Evolutionary conservation across 2,113 vertebrate genomes (phyloP).

Genomic region (Grus americana): DNA sequence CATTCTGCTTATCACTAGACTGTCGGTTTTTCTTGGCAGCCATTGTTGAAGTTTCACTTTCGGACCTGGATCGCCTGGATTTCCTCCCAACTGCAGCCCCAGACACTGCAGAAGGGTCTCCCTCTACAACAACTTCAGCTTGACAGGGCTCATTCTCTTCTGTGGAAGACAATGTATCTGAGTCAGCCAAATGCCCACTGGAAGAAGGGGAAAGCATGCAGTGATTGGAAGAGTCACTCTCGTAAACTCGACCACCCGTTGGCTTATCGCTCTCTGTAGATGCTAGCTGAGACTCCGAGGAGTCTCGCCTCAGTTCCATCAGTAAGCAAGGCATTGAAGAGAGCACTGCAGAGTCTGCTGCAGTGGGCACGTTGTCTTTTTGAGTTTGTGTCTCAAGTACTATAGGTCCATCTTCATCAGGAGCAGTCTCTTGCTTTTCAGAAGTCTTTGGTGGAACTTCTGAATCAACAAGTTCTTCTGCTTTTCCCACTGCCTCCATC

Average conservation of each 20-base stretch:
- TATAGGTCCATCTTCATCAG: conserved; percentile 79
- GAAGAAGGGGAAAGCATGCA: conserved; percentile 97
- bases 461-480: conserved; percentile 85
- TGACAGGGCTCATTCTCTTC: conserved; percentile 82
- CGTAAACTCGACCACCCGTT: conserved; percentile 76
- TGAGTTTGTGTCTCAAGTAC: conserved; percentile 78
- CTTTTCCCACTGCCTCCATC: conserved; percentile 94
- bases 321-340: conserved; percentile 91
- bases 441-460: conserved; percentile 83
- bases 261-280: conserved; percentile 87
- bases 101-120: conserved; percentile 71
- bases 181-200: conserved; percentile 95
- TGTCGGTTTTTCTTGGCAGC: conserved; percentile 97
- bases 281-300: conserved; percentile 86
- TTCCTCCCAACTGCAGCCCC: conserved; percentile 79
- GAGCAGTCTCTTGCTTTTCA: conserved; percentile 73
- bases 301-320: conserved; percentile 89
- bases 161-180: conserved; percentile 92
- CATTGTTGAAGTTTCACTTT: conserved; percentile 92
- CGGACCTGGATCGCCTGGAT: conserved; percentile 89
- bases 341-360: conserved; percentile 82
- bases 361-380: conserved; percentile 76
- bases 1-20: conserved; percentile 90
- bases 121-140: conserved; percentile 66
- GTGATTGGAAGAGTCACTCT: conserved; percentile 96